Evolutionary conservation across 2,888 invertebrate species (phyloP), one percentile per base, ranked within the genome.

Genomic region (Miltochrista miniata): DNA sequence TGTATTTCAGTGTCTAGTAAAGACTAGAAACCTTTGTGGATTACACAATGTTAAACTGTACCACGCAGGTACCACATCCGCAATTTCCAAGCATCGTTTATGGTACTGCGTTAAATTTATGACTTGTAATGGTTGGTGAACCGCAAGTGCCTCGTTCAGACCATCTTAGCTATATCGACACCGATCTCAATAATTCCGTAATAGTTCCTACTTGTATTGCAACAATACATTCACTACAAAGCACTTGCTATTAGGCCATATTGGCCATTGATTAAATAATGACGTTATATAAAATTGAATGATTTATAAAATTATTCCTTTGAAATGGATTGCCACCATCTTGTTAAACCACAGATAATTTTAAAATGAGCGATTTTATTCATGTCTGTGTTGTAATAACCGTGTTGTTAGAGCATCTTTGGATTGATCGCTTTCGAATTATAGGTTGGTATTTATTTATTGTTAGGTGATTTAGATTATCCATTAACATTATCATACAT

Each of bases 141-240:
- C 41, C 41, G 14, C 38, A 48, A 48, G 31, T 33, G 13, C 12
- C 30, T 24, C 4, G 13, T 42, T 31, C n/a, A 14, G 14, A 8
- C n/a, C 36, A 38, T 38, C 31, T 18, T 31, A n/a, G 10, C 29
- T 48, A 30, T 37, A 48, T 48, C 18, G 48, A 10, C n/a, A 38
- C 33, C 43, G 14, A 30, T 43, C 7, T 30, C 31, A 7, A 10
- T 31, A 31, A 11, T 31, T 31, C 31, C 24, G 15, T 15, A 31
- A 43, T 38, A 36, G 36, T 38, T 43, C 33, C 13, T 34, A 37
- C 24, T 40, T 14, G 0, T 33, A 34, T 42, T 31, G 12, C 42
- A 4, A 15, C 12, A 48, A 9, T 40, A 42, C 18, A 42, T 42
- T 48, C 41, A 35, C 35, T 36, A 41, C 7, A 30, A 31, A n/a